Evolutionary conservation across 2,113 vertebrate species (phyloP), one percentile per base, ranked within the genome.

Genomic region (Onychorhynchus coronatus): DNA sequence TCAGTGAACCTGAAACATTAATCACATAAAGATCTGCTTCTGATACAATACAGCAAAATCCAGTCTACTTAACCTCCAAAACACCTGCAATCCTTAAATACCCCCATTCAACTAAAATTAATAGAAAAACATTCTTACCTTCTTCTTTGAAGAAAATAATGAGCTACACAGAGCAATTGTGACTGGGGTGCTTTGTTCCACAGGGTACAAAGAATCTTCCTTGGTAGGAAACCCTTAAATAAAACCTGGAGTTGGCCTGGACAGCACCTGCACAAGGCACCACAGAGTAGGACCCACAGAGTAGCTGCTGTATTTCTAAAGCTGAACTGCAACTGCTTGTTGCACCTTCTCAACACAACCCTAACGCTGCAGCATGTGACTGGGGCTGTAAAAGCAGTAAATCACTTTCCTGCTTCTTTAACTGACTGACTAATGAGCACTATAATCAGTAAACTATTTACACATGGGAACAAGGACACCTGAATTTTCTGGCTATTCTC

Each of bases 61-160:
- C 14, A 41, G 7, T 8, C 55, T 41, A 41, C 11, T 31, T 33
- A 7, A 10, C 37, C 31, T 80, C 39, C 42, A 73, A 71, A 88
- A 77, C 2, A 1, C 10, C n/a, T 6, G 0, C 20, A 81, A 55
- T 67, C 66, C 10, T 63, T 84, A 39, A 73, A 63, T 14, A 81
- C 3, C 19, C 37, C 50, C 12, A 39, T 1, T 3, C 5, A 62
- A 50, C 9, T 28, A 46, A 89, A 55, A 82, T 27, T 9, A 22
- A 42, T 2, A 88, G 23, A 74, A 94, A 91, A 94, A 33, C 8
- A 68, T 22, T 53, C 91, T 91, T 95, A 94, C 93, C 93, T 91
- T 79, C 75, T 65, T 70, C 50, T 39, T 63, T 4, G 5, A 66
- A 82, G 62, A 52, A 61, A 75, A 41, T 7, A 44, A 33, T 1